Conservation (phyloP, 1,140 invertebrate species). For the Teleogryllus occipitalis region DNA sequence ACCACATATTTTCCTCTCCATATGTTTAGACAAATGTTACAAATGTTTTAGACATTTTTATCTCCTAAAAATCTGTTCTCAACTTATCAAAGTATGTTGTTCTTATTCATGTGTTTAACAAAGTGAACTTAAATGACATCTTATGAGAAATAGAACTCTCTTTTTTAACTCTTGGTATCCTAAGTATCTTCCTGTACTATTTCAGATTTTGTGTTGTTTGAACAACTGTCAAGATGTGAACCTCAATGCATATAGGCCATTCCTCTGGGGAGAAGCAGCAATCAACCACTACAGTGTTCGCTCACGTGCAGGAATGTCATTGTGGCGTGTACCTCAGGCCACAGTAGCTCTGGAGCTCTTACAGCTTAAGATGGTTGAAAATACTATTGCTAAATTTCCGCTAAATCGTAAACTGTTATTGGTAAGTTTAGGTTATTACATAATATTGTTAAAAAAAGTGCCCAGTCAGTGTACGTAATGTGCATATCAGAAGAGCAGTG, state of each 20-base stretch:
- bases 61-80: no score
- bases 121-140: no score
- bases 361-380: slow-evolving; percentile 48
- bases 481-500: no score
- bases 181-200: not conserved
- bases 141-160: no score
- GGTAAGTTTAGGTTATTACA: not conserved
- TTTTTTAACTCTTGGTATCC: not conserved
- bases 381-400: slow-evolving; percentile 63
- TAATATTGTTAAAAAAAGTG: no score
- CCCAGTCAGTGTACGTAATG: no score
- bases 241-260: slow-evolving; percentile 61
- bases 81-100: no score
- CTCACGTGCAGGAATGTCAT: slow-evolving; percentile 44
- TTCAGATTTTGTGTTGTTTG: slow-evolving; percentile 22
- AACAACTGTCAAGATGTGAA: slow-evolving; percentile 52
- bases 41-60: no score
- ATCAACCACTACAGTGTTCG: slow-evolving; percentile 63
- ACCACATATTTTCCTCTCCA: no score
- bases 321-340: slow-evolving; percentile 59
- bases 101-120: no score
- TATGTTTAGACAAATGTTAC: no score
- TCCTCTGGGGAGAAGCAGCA: slow-evolving; percentile 68
- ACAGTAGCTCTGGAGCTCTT: slow-evolving; percentile 63
- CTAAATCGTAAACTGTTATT: slow-evolving; percentile 21